Evolutionary conservation across 2,797 vertebrate genomes (phyloP).

Genomic region (Diceros bicornis): DNA sequence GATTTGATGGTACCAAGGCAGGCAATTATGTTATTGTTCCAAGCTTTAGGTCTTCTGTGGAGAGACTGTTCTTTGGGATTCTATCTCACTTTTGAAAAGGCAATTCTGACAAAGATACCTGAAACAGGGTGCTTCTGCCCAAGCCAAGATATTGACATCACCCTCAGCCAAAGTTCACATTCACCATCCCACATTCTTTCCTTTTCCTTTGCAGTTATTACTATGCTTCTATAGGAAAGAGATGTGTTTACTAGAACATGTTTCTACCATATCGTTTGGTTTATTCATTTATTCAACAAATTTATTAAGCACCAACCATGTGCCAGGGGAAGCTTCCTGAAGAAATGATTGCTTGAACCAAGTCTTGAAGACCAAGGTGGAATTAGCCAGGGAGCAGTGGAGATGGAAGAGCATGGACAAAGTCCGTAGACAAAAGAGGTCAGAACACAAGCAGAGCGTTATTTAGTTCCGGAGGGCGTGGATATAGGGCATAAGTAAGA

Average conservation of each 20-base stretch:
- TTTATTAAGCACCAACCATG: not conserved
- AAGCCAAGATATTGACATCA: not conserved
- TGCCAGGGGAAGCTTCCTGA: not conserved
- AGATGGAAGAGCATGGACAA: not conserved
- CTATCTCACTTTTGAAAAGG: constrained; percentile 40
- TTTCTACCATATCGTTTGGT: constrained; percentile 19
- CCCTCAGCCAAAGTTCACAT: not conserved
- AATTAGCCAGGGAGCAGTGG: not conserved
- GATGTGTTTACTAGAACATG: not conserved
- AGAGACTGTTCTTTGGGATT: not conserved
- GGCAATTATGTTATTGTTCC: not conserved
- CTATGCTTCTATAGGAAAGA: not conserved
- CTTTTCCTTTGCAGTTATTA: not conserved
- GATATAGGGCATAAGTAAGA: not conserved
- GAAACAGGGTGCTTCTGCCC: not conserved
- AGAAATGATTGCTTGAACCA: constrained; percentile 8
- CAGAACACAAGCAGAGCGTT: not conserved
- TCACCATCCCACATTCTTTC: not conserved
- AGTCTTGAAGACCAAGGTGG: constrained; percentile 7
- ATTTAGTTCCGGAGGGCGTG: not conserved
- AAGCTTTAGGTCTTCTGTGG: not conserved
- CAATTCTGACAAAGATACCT: not conserved
- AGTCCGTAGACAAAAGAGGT: not conserved
- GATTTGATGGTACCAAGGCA: not conserved
- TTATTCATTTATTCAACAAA: constrained; percentile 39